Conservation (phyloP, 1,140 invertebrate species). For the Propsilocerus akamusi region DNA sequence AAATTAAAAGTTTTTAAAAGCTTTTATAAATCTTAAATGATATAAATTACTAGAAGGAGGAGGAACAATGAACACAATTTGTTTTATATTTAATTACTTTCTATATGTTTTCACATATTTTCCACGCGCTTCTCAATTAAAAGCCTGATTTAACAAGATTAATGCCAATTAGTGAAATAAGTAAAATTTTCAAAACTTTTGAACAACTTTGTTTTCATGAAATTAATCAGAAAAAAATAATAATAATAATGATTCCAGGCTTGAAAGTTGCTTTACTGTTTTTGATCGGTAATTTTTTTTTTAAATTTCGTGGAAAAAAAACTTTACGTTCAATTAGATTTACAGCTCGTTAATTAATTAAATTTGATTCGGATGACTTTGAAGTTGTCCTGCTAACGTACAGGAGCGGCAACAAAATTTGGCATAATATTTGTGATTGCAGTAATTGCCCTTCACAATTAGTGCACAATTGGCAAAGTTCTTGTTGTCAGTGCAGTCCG, state of each 20-base stretch:
- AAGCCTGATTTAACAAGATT: not conserved
- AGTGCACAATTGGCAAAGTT: slow-evolving; percentile 76
- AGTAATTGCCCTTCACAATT: slow-evolving; percentile 66
- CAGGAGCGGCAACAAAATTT: slow-evolving; percentile 85
- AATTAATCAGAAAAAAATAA: too few species aligned
- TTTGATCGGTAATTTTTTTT: not conserved
- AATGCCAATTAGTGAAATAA: not conserved
- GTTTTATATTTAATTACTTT: too few species aligned
- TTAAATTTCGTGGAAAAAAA: not conserved
- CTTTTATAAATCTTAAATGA: not conserved
- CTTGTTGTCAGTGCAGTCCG: slow-evolving; percentile 68
- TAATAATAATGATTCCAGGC: not conserved
- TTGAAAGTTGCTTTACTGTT: not conserved
- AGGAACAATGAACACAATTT: not conserved
- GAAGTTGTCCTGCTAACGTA: slow-evolving; percentile 57
- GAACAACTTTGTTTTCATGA: too few species aligned
- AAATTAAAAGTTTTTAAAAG: not conserved
- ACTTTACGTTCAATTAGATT: slow-evolving; percentile 11
- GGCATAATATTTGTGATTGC: slow-evolving; percentile 74
- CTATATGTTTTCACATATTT: too few species aligned
- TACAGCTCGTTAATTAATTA: too few species aligned
- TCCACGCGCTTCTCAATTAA: too few species aligned
- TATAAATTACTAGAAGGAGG: not conserved
- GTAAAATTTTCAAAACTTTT: not conserved
- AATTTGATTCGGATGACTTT: slow-evolving; percentile 2